Conservation (phyloP, 1,140 invertebrate genomes). For the Drosophila rhopaloa region DNA sequence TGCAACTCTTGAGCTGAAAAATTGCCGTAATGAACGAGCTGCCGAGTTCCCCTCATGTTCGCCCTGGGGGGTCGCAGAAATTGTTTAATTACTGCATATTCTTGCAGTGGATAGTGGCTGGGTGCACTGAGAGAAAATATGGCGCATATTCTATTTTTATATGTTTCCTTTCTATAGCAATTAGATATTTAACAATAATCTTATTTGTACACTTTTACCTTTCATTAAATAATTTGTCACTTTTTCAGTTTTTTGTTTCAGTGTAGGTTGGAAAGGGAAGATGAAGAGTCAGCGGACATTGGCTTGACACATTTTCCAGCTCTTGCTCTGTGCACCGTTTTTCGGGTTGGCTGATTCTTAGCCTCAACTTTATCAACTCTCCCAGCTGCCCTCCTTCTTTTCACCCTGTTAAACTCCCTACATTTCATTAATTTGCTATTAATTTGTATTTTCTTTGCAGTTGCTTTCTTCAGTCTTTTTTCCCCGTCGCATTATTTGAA, state of each 20-base stretch:
- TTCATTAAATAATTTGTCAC: neutral
- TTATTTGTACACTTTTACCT: neutral
- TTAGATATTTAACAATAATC: neutral
- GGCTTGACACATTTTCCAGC: conserved; percentile 78
- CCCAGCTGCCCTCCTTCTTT: neutral
- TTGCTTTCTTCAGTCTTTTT: conserved; percentile 48
- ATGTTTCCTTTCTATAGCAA: no score
- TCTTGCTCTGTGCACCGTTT: conserved; percentile 64
- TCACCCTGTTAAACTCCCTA: conserved; percentile 24
- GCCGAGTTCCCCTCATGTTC: conserved; percentile 14
- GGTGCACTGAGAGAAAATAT: conserved; percentile 8
- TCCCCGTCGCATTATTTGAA: conserved; percentile 71
- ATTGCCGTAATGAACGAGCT: conserved; percentile 78
- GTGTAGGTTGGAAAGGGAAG: neutral
- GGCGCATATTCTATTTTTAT: neutral
- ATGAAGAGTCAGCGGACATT: conserved; percentile 28
- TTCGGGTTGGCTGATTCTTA: conserved; percentile 70
- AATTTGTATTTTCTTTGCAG: conserved; percentile 82
- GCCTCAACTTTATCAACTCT: conserved; percentile 34
- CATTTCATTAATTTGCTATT: conserved; percentile 82
- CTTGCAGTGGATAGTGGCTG: conserved; percentile 49
- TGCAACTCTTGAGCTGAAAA: conserved; percentile 82
- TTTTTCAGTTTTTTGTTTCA: neutral
- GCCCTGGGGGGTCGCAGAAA: conserved; percentile 62
- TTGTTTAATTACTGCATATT: conserved; percentile 83